Evolutionary conservation across 2,113 vertebrate genomes (phyloP).

Genomic region (Orycteropus afer): DNA sequence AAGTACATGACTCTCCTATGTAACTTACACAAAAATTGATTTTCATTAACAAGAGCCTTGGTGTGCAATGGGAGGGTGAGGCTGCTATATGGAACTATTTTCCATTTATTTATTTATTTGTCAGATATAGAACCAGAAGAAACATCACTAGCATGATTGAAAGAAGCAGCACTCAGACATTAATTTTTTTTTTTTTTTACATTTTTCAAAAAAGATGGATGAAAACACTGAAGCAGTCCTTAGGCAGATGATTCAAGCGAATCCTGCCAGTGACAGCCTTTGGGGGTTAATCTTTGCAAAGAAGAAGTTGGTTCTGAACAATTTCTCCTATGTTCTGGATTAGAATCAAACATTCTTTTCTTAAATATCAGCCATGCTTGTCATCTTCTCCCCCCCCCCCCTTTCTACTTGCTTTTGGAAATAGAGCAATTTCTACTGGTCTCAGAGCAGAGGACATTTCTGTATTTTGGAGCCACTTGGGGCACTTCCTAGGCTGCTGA

Average conservation of each 20-base stretch:
- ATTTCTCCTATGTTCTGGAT: neutral
- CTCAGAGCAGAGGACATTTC: neutral
- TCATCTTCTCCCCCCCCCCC: neutral
- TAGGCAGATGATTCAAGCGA: conserved; percentile 23
- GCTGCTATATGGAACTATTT: conserved; percentile 10
- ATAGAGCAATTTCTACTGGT: neutral
- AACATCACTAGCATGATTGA: neutral
- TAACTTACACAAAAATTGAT: conserved; percentile 57
- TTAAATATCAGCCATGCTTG: neutral
- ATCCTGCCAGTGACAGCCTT: neutral
- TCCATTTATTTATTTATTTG: conserved; percentile 45
- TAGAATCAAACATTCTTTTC: neutral
- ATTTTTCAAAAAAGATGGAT: neutral
- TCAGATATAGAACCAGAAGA: neutral
- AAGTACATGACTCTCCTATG: conserved; percentile 43
- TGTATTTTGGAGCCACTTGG: neutral
- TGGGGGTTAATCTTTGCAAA: conserved; percentile 44
- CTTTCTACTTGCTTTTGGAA: conserved; percentile 23
- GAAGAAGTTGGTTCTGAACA: conserved; percentile 24
- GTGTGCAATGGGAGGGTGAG: neutral
- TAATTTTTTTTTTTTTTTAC: neutral
- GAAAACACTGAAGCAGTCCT: neutral
- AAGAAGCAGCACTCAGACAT: neutral
- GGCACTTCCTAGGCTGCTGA: neutral
- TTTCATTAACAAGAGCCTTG: conserved; percentile 59